Evolutionary conservation across 2,797 vertebrate genomes (phyloP).

Genomic region (Microctenopoma stevenorrisi): DNA sequence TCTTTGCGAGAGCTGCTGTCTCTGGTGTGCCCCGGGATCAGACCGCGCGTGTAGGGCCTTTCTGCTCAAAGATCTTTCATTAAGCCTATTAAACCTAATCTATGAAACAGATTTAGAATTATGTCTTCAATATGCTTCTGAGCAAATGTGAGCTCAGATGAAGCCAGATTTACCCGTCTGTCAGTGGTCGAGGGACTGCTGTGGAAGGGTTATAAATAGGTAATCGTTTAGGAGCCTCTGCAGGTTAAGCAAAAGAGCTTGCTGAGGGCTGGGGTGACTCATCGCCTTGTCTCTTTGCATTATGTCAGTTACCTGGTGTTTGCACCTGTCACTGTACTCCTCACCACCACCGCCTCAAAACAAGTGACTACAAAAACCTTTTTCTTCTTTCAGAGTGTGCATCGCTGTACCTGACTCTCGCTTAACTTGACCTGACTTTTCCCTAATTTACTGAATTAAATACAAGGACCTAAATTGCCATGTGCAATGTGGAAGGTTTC

Average conservation of each 20-base stretch:
- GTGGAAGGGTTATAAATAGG: slow-evolving; percentile 77
- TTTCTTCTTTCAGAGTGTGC: neutral
- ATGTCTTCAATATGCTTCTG: slow-evolving; percentile 34
- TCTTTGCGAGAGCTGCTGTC: slow-evolving; percentile 35
- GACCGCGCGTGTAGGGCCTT: slow-evolving; percentile 43
- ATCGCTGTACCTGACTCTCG: neutral
- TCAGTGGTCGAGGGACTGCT: slow-evolving; percentile 46
- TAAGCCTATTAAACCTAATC: slow-evolving; percentile 45
- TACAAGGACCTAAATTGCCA: neutral
- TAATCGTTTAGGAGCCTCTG: slow-evolving; percentile 65
- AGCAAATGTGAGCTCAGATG: slow-evolving; percentile 41
- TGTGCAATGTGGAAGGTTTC: neutral
- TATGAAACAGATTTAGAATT: slow-evolving; percentile 44
- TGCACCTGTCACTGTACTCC: slow-evolving; percentile 65
- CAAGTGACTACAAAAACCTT: slow-evolving; percentile 15
- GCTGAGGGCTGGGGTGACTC: slow-evolving; percentile 67
- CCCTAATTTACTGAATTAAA: neutral
- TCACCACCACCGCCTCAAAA: slow-evolving; percentile 19
- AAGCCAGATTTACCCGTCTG: slow-evolving; percentile 47
- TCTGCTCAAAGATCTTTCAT: slow-evolving; percentile 39
- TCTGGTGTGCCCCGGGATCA: slow-evolving; percentile 29
- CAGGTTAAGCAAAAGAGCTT: slow-evolving; percentile 66
- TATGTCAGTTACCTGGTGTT: slow-evolving; percentile 75
- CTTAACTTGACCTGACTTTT: neutral
- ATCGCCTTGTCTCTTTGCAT: slow-evolving; percentile 72